A percentile compares a stretch with the other conserved stretches of the same genome.
Evolutionary conservation across 2,113 vertebrate genomes (phyloP).

Genomic region (Aythya baeri): DNA sequence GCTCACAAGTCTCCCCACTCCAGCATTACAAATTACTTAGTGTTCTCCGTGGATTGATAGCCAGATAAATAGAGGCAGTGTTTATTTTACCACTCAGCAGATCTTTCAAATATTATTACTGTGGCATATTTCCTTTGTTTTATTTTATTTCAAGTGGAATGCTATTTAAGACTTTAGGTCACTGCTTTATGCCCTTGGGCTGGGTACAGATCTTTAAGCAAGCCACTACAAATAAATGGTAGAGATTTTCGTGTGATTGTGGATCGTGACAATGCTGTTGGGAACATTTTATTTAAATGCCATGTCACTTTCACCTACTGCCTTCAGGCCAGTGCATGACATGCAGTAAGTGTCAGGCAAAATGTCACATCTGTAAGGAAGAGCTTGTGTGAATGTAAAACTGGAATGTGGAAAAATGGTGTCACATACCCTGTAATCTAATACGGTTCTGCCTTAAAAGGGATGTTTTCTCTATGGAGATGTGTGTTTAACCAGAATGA

Average conservation of each 20-base stretch:
- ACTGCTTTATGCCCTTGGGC: neutral
- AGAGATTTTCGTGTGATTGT: conserved; percentile 8
- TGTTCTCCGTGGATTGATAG: neutral
- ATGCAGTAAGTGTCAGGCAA: conserved; percentile 36
- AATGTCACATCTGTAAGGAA: conserved; percentile 62
- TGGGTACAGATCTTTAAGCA: neutral
- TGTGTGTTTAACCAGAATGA: conserved; percentile 42
- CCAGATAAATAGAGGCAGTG: conserved; percentile 35
- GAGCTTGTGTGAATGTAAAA: conserved; percentile 8
- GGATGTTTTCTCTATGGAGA: conserved; percentile 37
- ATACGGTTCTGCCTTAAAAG: conserved; percentile 34
- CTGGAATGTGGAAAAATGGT: conserved; percentile 55
- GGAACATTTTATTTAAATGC: conserved; percentile 51
- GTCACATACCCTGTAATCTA: conserved; percentile 50
- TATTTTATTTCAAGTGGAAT: conserved; percentile 47
- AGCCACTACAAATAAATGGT: conserved; percentile 43
- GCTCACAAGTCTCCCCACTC: neutral
- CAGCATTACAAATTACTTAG: neutral
- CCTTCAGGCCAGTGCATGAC: conserved; percentile 33
- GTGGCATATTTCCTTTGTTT: conserved; percentile 45
- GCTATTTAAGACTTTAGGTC: conserved; percentile 40
- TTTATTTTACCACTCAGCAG: conserved; percentile 43
- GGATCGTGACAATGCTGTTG: neutral
- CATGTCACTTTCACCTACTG: conserved; percentile 54
- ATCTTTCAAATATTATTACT: conserved; percentile 58